These are phyloP conservation scores for Diaperis boleti DNA, from an alignment of 2,888 invertebrate genomes.

Conservation along the genomic window DNA sequence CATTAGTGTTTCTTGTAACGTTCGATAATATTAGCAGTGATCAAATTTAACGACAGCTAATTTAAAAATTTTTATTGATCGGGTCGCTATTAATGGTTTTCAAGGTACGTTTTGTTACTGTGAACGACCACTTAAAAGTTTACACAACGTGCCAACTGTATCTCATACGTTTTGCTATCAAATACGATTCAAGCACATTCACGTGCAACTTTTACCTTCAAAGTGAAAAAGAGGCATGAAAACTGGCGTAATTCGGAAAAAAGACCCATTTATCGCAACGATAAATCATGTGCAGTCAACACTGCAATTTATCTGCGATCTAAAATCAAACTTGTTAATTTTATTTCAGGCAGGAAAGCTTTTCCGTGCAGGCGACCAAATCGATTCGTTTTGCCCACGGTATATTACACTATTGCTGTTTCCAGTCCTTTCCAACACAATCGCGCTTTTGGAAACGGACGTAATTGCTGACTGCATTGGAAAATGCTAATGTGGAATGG, in stretches of 20 bases:
- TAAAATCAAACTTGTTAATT: slow-evolving; percentile 57
- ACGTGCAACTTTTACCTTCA: slow-evolving; percentile 11
- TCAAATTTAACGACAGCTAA: slow-evolving; percentile 20
- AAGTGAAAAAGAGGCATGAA: slow-evolving; percentile 29
- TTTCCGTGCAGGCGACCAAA: slow-evolving; percentile 51
- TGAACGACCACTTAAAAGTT: slow-evolving; percentile 20
- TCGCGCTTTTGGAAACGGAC: slow-evolving; percentile 21
- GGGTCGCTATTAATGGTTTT: slow-evolving; percentile 10
- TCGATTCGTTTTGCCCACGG: slow-evolving; percentile 45
- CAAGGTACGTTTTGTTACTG: slow-evolving; percentile 11
- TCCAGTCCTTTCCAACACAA: slow-evolving; percentile 31
- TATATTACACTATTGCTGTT: slow-evolving; percentile 32
- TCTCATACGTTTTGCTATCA: background rate
- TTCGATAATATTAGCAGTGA: background rate
- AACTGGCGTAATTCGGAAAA: slow-evolving; percentile 36
- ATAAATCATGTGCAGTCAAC: slow-evolving; percentile 57
- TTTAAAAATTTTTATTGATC: slow-evolving; percentile 25
- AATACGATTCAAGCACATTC: background rate
- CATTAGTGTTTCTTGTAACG: slow-evolving; percentile 1
- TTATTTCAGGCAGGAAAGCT: slow-evolving; percentile 51
- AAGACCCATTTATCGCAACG: slow-evolving; percentile 48
- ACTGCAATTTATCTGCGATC: slow-evolving; percentile 54
- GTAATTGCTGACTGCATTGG: slow-evolving; percentile 11
- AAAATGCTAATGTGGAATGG: too few species aligned
- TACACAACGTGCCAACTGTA: background rate